Base-by-base conservation (phyloP, 53 echinoderm and acorn worm genomes). In the Stichopus horrens region DNA sequence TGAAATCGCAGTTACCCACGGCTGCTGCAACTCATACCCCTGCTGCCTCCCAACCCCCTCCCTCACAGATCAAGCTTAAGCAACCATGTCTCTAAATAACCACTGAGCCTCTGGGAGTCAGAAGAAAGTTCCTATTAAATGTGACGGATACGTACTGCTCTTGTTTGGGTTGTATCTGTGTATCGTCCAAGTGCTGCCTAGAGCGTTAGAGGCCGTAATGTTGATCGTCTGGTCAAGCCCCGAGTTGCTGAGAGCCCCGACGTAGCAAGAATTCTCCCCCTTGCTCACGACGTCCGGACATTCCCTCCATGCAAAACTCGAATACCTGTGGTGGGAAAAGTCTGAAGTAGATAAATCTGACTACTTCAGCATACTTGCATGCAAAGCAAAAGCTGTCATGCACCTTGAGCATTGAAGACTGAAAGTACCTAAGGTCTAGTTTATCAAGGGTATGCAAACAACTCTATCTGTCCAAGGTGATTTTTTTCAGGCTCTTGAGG, bases 161-260 rank as follows among this genome's bases (percentile, higher is more conserved):
- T 52, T 53, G 53, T 85, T 65, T 7, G 87, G 87, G 55, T 87
- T 75, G 23, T 55, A 87, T n/a, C 54, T 56, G 57, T 74, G 75
- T 74, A 55, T 21, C 54, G n/a, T 75, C 21, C 57, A 74, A 4
- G 74, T 54, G 16, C 9, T 54, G 7, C 87, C 87, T 18, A 87
- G 87, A 54, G 75, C 87, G 55, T 87, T 87, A 20, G 87, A 74
- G 16, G 74, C 87, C n/a, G 55, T 87, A 9, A 87, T 75, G 23
- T 73, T 74, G 53, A 87, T 87, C 6, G 19, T 5, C 71, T 87
- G 87, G 9, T 87, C 87, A 0, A n/a, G 87, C 6, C 87, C 87
- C 53, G 74, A 73, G 57, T 87, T 87, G 87, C 74, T 74, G 13
- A 74, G 74, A 18, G 74, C 53, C n/a, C 74, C 54, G 9, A 87